Base-by-base conservation (phyloP, 1,140 invertebrate species). In the Plodia interpunctella region DNA sequence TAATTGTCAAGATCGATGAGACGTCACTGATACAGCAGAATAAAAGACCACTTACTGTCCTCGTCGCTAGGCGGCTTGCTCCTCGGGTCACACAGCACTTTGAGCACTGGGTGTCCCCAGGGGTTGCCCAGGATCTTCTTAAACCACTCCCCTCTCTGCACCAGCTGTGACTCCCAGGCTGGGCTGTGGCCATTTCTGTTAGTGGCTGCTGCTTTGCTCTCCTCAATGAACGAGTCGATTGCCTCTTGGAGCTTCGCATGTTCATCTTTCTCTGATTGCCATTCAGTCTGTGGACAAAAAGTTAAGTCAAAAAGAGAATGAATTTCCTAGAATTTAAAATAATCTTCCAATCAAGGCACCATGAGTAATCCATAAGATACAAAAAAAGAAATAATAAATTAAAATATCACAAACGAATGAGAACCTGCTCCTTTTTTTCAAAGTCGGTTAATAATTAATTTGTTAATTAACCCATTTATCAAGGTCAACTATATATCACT, bases 31-130 rank as follows among this genome's bases (percentile, higher is more conserved):
- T n/a, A n/a, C n/a, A n/a, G n/a, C n/a, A n/a, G n/a, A n/a, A n/a
- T 28, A 5, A 5, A 28, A 28, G 28, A 5, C 3, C 4, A 68
- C 64, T 64, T 61, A 88, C 85, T 72, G 64, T 86, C 68, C 52
- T 83, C 62, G 60, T 81, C 74, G 15, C 59, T 72, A 2, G 78
- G 78, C 32, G 66, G 66, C 35, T 60, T 54, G 8, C 68, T 66
- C 20, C 61, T 60, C 0, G 72, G 61, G 20, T 87, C 74, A 55
- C 86, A 58, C n/a, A 90, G 63, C 0, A 72, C 63, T 56, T 76
- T 78, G 5, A 90, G 78, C 3, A 88, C 79, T 0, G 81, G 75
- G 57, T 90, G 85, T 1, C 76, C 82, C 89, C 89, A 90, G 1
- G 89, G 89, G 53, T 88, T 83, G 1, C 66, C 53, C 10, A 87